phyloP scores from a whole-genome alignment of 2,797 vertebrate genomes.

The Netta rufina region DNA sequence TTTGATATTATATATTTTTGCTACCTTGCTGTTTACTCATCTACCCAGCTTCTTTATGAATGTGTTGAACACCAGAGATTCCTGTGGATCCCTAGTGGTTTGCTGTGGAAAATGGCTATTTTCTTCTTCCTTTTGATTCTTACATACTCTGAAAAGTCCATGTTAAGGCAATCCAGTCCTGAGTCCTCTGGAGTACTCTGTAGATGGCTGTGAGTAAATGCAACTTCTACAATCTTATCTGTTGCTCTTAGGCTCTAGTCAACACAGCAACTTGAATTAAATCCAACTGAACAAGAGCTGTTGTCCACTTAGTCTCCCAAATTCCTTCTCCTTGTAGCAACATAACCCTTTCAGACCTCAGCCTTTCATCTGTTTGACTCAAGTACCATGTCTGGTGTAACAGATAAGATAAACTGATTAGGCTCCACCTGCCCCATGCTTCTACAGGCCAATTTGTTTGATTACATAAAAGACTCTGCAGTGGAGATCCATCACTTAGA shows the following conservation, averaged over 20 bases:
- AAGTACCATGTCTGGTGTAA: not conserved
- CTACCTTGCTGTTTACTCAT: not conserved
- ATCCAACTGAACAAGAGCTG: not conserved
- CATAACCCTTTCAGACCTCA: not conserved
- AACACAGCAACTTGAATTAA: not conserved
- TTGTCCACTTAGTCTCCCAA: not conserved
- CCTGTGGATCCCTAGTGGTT: not conserved
- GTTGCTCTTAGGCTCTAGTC: not conserved
- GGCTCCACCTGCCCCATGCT: not conserved
- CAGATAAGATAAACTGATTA: not conserved
- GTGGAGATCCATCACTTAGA: not conserved
- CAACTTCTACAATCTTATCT: not conserved
- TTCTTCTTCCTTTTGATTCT: not conserved
- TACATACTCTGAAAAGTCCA: not conserved
- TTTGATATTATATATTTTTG: not conserved
- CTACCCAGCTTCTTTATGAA: not conserved
- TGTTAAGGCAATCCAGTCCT: not conserved
- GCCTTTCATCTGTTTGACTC: not conserved
- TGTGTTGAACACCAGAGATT: not conserved
- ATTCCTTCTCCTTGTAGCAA: not conserved
- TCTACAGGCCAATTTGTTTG: not conserved
- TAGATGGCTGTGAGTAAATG: not conserved
- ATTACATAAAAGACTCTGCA: not conserved
- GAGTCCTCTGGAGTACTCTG: not conserved
- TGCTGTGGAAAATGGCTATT: not conserved